Evolutionary conservation across 2,888 invertebrate genomes (phyloP), one percentile per base, ranked within the genome.

Genomic region (Hirtodrosophila confusa): DNA sequence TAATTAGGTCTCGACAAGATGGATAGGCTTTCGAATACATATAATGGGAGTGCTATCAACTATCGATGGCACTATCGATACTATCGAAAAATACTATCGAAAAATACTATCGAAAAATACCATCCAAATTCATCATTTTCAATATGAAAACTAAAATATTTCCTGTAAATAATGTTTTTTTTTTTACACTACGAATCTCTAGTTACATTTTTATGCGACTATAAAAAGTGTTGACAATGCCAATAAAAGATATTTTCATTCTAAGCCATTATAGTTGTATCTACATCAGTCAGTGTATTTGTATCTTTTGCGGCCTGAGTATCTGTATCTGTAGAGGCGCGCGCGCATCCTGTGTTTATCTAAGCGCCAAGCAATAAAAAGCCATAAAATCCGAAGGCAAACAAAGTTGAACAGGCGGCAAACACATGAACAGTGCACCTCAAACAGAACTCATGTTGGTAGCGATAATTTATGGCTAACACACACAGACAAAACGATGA

Each of bases 321-420:
- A 17, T 17, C 17, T 17, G 17, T 17, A 17, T 17, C 17, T 11
- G 33, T 49, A 17, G 29, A n/a, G 24, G 29, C 41, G 4, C 10
- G 17, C 36, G 33, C 27, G 7, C 17, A 17, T 17, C 29, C 9
- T 36, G 35, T 61, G 37, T 60, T 74, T 57, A 47, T 53, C 41
- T 48, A 63, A 58, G 69, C 63, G 45, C 29, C 31, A 41, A 35
- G 49, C 69, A 31, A 68, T 73, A 73, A 73, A 73, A 37, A 31
- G 36, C 53, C 51, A 71, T 51, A 61, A 73, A 62, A 55, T 58
- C 56, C 35, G 6, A 39, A 33, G 47, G 54, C 71, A 73, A 71
- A 71, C 45, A 71, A 23, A 37, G 23, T 47, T 31, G 27, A 61
- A 12, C 51, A 53, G 48, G 17, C 44, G 44, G 29, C 11, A 23